These are phyloP conservation scores for Sebastes cheni DNA, from an alignment of 2,797 vertebrate species.

Conservation along the genomic window DNA sequence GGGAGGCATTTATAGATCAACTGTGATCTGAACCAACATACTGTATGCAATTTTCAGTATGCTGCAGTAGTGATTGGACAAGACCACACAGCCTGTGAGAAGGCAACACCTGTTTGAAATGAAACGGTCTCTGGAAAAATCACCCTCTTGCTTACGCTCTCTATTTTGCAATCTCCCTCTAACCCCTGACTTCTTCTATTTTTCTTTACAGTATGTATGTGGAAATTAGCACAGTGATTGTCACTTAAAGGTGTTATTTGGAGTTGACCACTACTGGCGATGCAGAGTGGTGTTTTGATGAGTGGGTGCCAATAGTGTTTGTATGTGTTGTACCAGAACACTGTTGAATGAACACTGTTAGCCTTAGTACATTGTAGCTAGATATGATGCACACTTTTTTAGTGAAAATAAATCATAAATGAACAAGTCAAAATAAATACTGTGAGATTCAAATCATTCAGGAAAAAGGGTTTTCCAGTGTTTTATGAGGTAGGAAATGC, in stretches of 20 bases:
- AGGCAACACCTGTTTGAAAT: not conserved
- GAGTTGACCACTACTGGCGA: not conserved
- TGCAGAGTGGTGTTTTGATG: no score
- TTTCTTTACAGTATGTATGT: not conserved
- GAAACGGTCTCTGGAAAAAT: not conserved
- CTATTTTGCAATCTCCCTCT: not conserved
- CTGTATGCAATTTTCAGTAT: not conserved
- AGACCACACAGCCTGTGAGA: not conserved
- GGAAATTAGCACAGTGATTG: not conserved
- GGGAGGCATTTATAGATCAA: not conserved
- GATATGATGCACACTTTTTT: not conserved
- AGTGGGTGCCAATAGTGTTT: not conserved
- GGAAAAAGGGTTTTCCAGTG: not conserved
- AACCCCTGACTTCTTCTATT: not conserved
- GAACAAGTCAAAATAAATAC: no score
- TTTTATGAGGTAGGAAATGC: no score
- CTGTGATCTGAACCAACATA: not conserved
- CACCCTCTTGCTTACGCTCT: not conserved
- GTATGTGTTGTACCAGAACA: not conserved
- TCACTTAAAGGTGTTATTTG: not conserved
- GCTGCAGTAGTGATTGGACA: not conserved
- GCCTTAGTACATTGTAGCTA: not conserved
- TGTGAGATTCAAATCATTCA: not conserved
- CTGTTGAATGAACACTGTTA: not conserved
- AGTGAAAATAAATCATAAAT: not conserved